Evolutionary conservation across 2,888 invertebrate genomes (phyloP), one percentile per base, ranked within the genome.

Genomic region (Drosophila kuntzei): DNA sequence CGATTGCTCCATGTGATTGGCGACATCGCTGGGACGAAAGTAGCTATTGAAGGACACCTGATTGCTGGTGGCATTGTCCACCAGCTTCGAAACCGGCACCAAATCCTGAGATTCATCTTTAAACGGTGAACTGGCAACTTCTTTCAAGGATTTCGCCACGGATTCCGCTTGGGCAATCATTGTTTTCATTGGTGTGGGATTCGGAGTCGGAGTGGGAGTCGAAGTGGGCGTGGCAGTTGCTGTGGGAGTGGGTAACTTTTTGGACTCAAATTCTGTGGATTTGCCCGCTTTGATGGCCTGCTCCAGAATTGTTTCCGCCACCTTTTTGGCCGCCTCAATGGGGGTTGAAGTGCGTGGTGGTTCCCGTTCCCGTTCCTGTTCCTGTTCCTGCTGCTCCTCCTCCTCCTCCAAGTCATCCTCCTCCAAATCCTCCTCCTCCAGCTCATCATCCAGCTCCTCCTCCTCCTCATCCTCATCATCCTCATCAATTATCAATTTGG

Each of bases 71-170:
- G 98, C 97, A 70, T 97, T 96, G 88, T 96, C 95, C 60, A 97
- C 92, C 36, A 97, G 93, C 72, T 95, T 94, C 0, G 96, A 95
- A 0, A 97, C 95, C 9, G 97, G 95, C 14, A 97, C 97, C 76
- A 97, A 93, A 89, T 97, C 96, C 46, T 92, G 93, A 49, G 93
- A 93, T 68, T 93, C 93, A 65, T 94, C 95, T 81, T 93, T 91
- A 64, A 90, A 90, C 46, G 92, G 91, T 47, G 92, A 92, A 53
- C 91, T 92, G 57, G 92, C 92, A 1, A 92, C 91, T 49, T 92
- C 91, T 36, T 92, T 91, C 22, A 0, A 91, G 72, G 90, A 91
- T 62, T 92, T 92, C n/a, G 90, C 92, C 32, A 91, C 91, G 0
- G 91, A 90, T 39, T 92, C 92, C 8, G 92, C 92, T 80, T 94